Conservation (phyloP, 2,797 vertebrate genomes). For the Centropyge bicolor region DNA sequence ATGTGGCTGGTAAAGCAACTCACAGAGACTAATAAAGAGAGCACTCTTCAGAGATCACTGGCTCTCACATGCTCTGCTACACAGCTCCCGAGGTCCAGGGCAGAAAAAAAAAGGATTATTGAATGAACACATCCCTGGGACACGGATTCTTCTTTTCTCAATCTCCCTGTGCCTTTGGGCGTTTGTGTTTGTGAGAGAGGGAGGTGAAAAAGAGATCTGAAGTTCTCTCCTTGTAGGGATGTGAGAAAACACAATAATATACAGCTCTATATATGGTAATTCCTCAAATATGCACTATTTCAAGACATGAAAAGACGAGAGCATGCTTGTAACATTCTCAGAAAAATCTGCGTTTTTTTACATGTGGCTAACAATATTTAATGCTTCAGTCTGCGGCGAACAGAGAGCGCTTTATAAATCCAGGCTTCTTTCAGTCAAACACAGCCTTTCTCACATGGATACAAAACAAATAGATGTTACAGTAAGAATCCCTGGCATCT, state of each 20-base stretch:
- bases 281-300: conserved; percentile 37
- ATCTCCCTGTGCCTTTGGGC: conserved; percentile 1
- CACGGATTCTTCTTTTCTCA: conserved; percentile 22
- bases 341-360: conserved; percentile 31
- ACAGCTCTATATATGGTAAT: conserved; percentile 60
- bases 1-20: conserved; percentile 35
- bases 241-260: conserved; percentile 41
- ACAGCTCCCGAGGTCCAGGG: conserved; percentile 36
- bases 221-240: conserved; percentile 61
- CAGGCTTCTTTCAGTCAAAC: conserved; percentile 43
- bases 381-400: conserved; percentile 36
- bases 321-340: conserved; percentile 15
- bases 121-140: conserved; percentile 23
- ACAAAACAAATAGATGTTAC: conserved; percentile 68
- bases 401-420: conserved; percentile 50
- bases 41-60: conserved; percentile 41
- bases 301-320: conserved; percentile 29
- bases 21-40: conserved; percentile 26
- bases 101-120: conserved; percentile 25
- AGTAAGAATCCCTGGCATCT: conserved; percentile 70
- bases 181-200: conserved; percentile 16
- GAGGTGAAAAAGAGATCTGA: conserved; percentile 15
- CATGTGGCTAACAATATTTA: conserved; percentile 25
- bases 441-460: conserved; percentile 53
- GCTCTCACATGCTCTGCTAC: conserved; percentile 1